Percentiles rank a stretch among this genome's conserved stretches.
Evolutionary conservation across 2,888 invertebrate species (phyloP).

Genomic region (Teleiodes luculella): DNA sequence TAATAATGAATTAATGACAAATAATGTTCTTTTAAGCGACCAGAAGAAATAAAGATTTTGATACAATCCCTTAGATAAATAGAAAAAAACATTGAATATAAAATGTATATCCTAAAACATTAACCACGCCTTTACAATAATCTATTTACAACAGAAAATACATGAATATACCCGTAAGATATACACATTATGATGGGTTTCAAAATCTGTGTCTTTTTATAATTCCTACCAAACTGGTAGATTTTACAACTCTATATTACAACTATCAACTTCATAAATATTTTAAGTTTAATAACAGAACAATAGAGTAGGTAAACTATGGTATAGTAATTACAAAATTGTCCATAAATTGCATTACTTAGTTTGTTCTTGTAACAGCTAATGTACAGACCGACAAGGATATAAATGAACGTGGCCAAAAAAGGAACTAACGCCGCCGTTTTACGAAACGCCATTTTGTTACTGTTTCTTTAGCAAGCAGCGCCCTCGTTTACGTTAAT

Average conservation of each 20-base stretch:
- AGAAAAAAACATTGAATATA: not conserved
- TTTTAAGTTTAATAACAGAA: not conserved
- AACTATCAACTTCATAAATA: not conserved
- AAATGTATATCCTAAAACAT: not conserved
- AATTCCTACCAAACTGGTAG: not conserved
- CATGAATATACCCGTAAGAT: slow-evolving; percentile 14
- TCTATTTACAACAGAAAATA: slow-evolving; percentile 14
- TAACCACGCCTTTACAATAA: slow-evolving; percentile 8
- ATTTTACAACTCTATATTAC: not conserved
- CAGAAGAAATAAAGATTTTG: not conserved
- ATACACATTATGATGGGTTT: not conserved
- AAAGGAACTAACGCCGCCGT: too few relatives aligned
- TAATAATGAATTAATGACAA: too few relatives aligned
- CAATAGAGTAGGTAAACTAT: not conserved
- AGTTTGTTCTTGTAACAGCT: too few relatives aligned
- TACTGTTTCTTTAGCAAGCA: too few relatives aligned
- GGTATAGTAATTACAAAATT: too few relatives aligned
- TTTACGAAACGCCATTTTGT: too few relatives aligned
- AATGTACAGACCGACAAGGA: too few relatives aligned
- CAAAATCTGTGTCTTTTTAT: not conserved
- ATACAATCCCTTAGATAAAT: not conserved
- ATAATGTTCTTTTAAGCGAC: too few relatives aligned
- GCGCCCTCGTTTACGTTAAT: too few relatives aligned
- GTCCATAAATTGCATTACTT: too few relatives aligned
- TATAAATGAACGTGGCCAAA: too few relatives aligned